Evolutionary conservation across 2,888 invertebrate genomes (phyloP).

Genomic region (Isoperla grammatica): DNA sequence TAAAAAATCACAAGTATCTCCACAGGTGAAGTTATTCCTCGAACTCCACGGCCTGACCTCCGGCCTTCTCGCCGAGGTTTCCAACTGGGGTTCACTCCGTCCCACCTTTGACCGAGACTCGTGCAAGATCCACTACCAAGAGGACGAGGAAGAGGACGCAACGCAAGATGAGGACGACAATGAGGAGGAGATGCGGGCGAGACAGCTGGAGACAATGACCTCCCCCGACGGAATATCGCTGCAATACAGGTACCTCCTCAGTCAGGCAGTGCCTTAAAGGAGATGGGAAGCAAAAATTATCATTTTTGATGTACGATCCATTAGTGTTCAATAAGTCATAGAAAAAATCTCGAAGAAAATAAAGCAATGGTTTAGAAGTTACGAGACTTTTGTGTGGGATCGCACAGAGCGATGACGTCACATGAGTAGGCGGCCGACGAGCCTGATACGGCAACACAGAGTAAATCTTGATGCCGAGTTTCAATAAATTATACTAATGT

Average conservation of each 20-base stretch:
- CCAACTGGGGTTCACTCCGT: conserved; percentile 52
- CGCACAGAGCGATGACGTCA: too few relatives aligned
- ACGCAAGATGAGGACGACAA: conserved; percentile 50
- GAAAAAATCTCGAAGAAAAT: too few relatives aligned
- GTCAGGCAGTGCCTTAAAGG: too few relatives aligned
- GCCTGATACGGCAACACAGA: too few relatives aligned
- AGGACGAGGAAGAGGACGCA: conserved; percentile 47
- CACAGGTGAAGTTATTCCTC: conserved; percentile 54
- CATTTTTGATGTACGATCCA: too few relatives aligned
- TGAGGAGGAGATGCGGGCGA: conserved; percentile 42
- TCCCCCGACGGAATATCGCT: conserved; percentile 39
- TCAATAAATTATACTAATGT: too few relatives aligned
- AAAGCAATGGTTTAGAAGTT: too few relatives aligned
- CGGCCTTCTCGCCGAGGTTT: conserved; percentile 51
- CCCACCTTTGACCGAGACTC: conserved; percentile 53
- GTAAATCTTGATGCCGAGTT: too few relatives aligned
- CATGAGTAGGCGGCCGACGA: too few relatives aligned
- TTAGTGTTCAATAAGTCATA: too few relatives aligned
- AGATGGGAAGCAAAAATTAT: background rate
- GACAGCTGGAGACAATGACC: background rate
- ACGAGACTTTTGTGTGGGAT: too few relatives aligned
- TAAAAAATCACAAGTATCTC: too few relatives aligned
- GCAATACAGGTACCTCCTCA: conserved; percentile 52
- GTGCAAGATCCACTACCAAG: conserved; percentile 50
- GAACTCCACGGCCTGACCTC: conserved; percentile 54